phyloP scores from a whole-genome alignment of 1,140 invertebrate species.

The Micrasema longulum region DNA sequence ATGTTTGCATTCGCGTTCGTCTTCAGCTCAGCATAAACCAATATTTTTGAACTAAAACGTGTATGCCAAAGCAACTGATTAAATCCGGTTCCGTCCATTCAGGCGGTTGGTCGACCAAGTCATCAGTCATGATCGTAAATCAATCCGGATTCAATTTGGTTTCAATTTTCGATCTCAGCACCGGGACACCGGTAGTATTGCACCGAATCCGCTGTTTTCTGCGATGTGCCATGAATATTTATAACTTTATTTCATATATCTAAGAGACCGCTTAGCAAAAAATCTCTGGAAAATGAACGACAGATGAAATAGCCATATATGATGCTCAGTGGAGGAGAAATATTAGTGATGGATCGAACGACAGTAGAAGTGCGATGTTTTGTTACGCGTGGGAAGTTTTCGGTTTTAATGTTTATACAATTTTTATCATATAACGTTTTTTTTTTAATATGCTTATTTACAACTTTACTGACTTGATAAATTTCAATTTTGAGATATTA shows the following conservation, averaged over 20 bases:
- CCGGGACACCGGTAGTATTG: constrained; percentile 34
- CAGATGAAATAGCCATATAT: background rate
- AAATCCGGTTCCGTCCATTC: background rate
- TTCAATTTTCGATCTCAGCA: constrained; percentile 35
- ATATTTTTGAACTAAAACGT: too few species aligned
- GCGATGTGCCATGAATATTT: constrained; percentile 47
- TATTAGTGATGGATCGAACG: too few species aligned
- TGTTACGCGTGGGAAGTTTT: too few species aligned
- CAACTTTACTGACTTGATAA: too few species aligned
- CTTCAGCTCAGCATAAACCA: too few species aligned
- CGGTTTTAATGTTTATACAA: too few species aligned
- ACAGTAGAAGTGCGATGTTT: too few species aligned
- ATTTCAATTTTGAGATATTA: too few species aligned
- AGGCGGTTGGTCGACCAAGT: constrained; percentile 42
- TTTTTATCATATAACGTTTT: too few species aligned
- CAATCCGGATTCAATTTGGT: constrained; percentile 50
- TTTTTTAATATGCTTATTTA: too few species aligned
- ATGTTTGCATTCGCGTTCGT: too few species aligned
- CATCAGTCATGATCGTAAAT: constrained; percentile 47
- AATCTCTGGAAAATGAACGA: background rate
- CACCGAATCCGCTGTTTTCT: constrained; percentile 42
- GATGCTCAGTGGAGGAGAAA: background rate
- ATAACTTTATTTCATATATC: constrained; percentile 50
- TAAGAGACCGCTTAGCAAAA: constrained; percentile 18
- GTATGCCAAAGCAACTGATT: too few species aligned